phyloP scores from a whole-genome alignment of 2,797 vertebrate species.

The Telmatherina bonti region DNA sequence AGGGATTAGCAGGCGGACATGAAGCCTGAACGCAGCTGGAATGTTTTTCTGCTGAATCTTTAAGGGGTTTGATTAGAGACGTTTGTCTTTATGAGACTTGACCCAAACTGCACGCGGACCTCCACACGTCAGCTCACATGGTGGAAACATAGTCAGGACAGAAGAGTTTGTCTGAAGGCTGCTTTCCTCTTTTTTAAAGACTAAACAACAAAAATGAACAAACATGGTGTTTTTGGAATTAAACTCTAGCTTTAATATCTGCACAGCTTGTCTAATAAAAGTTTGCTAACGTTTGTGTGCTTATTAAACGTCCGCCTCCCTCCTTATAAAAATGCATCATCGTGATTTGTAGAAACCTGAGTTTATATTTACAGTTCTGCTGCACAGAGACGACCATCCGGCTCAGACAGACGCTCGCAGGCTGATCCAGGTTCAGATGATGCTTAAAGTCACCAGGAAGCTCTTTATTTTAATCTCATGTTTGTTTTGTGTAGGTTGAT shows the following conservation, averaged over 20 bases:
- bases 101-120: background rate
- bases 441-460: slow-evolving; percentile 18
- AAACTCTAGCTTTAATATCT: background rate
- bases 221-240: background rate
- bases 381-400: slow-evolving; percentile 11
- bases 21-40: slow-evolving; percentile 5
- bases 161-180: background rate
- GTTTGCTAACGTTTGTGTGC: slow-evolving; percentile 38
- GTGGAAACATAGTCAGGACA: background rate
- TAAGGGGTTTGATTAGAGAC: slow-evolving; percentile 35
- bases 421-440: slow-evolving; percentile 8
- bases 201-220: background rate
- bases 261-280: background rate
- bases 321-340: slow-evolving; percentile 58
- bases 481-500: too few species aligned
- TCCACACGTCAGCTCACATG: background rate
- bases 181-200: slow-evolving; percentile 11
- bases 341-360: slow-evolving; percentile 75
- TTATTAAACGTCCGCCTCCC: slow-evolving; percentile 22
- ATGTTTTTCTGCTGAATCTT: slow-evolving; percentile 15
- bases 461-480: background rate
- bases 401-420: slow-evolving; percentile 18
- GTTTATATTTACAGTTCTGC: slow-evolving; percentile 64
- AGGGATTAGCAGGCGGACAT: rapidly evolving
- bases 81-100: background rate